Evolutionary conservation across 2,113 vertebrate species (phyloP), one percentile per base, ranked within the genome.

Genomic region (Hoplias malabaricus): DNA sequence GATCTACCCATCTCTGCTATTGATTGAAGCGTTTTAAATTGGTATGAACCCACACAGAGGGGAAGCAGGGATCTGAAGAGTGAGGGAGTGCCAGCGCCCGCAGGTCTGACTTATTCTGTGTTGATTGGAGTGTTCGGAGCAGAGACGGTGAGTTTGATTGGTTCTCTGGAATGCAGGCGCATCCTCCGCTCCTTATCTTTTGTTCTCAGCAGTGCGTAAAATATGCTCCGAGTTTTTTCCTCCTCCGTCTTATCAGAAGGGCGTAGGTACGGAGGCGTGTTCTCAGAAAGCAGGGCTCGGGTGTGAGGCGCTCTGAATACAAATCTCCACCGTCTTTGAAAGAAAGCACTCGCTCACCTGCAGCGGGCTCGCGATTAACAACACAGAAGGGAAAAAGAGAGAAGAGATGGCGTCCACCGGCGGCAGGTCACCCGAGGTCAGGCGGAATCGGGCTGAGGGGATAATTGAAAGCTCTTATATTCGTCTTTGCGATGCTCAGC

Each of bases 181-280:
- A 53, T 73, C 73, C 76, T 79, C 54, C 73, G 62, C 63, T 82
- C 61, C 57, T 84, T 80, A 80, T 82, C 83, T 43, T 79, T 80
- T 73, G 69, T 82, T 33, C 73, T 71, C 80, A 82, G 77, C 66
- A 43, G 69, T 65, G 69, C 65, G 75, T 65, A 67, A 79, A 80
- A 77, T 73, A 75, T 54, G 61, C 72, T 77, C 57, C n/a, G 43
- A 76, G 57, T 66, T 48, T 53, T 69, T 74, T 57, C 59, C 54
- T 4, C 14, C 34, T 21, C 43, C 65, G 61, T 82, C 68, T 69
- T 82, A 82, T 73, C 73, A 69, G 40, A 43, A 59, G 69, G 65
- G 72, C 65, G 54, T 72, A 42, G 50, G 40, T 72, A 42, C 61
- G 40, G 42, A 69, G 56, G 19, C n/a, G n/a, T 38, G 76, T 67